Evolutionary conservation across 2,888 invertebrate genomes (phyloP).

Genomic region (Mythimna lalbum): DNA sequence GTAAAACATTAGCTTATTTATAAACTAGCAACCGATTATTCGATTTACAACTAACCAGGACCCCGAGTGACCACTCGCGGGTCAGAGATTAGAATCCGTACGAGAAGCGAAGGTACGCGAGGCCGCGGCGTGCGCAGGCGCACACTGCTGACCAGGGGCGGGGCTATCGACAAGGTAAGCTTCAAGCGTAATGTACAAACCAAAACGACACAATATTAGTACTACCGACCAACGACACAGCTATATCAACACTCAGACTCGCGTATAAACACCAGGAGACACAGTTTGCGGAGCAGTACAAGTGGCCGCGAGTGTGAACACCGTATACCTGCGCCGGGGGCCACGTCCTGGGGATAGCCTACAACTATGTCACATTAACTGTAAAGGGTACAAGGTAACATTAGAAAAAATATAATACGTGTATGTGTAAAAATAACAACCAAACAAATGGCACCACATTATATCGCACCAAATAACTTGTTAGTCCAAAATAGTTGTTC

Average conservation of each 20-base stretch:
- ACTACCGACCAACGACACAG: slow-evolving; percentile 60
- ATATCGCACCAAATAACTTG: slow-evolving; percentile 83
- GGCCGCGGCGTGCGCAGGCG: slow-evolving; percentile 6
- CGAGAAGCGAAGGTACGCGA: slow-evolving; percentile 69
- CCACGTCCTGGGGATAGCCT: slow-evolving; percentile 50
- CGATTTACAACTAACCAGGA: slow-evolving; percentile 65
- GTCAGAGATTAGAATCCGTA: slow-evolving; percentile 60
- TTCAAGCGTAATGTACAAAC: slow-evolving; percentile 63
- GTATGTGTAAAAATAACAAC: slow-evolving; percentile 85
- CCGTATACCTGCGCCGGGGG: slow-evolving; percentile 34
- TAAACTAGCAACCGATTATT: slow-evolving; percentile 81
- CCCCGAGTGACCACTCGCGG: slow-evolving; percentile 52
- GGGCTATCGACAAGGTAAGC: slow-evolving; percentile 56
- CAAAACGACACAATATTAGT: slow-evolving; percentile 49
- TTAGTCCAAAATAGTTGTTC: slow-evolving; percentile 70
- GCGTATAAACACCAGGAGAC: slow-evolving; percentile 39
- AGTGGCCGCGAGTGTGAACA: slow-evolving; percentile 28
- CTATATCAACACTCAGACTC: slow-evolving; percentile 68
- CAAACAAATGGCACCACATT: slow-evolving; percentile 88
- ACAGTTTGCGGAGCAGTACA: slow-evolving; percentile 22
- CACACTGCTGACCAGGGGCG: slow-evolving; percentile 17
- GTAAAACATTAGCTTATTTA: slow-evolving; percentile 81
- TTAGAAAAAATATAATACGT: slow-evolving; percentile 79
- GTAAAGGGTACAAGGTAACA: slow-evolving; percentile 81
- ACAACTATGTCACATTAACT: slow-evolving; percentile 66